Conservation (phyloP, 2,797 vertebrate genomes). For the Clarias laeviceps region DNA sequence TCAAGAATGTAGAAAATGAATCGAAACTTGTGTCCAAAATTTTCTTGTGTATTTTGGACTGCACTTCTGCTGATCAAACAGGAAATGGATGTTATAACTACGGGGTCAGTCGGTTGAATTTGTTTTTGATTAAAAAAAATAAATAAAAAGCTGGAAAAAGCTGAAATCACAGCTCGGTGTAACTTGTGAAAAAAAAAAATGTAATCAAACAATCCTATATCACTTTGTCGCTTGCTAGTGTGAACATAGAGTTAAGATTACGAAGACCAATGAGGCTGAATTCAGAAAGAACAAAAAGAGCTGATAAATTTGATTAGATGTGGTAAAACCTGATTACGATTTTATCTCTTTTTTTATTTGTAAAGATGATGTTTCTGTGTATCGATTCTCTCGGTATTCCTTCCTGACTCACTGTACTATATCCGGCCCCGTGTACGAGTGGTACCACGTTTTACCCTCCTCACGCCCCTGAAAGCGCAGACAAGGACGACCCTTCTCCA, state of each 20-base stretch:
- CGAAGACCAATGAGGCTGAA: background rate
- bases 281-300: background rate
- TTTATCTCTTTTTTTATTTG: background rate
- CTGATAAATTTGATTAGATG: background rate
- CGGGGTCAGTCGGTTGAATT: background rate
- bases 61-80: background rate
- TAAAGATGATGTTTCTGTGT: background rate
- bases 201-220: background rate
- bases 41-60: no score
- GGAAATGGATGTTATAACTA: background rate
- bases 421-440: background rate
- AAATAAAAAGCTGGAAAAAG: no score
- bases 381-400: background rate
- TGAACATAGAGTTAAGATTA: background rate
- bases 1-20: no score
- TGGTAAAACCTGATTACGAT: background rate
- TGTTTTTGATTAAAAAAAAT: no score
- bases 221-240: conserved; percentile 1
- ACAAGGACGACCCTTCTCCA: background rate
- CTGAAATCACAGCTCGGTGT: background rate
- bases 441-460: background rate
- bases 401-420: background rate
- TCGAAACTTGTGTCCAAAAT: no score
- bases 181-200: no score
- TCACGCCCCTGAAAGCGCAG: no score